These are phyloP conservation scores for Sakesphorus luctuosus DNA, from an alignment of 2,113 vertebrate species.

Conservation along the genomic window DNA sequence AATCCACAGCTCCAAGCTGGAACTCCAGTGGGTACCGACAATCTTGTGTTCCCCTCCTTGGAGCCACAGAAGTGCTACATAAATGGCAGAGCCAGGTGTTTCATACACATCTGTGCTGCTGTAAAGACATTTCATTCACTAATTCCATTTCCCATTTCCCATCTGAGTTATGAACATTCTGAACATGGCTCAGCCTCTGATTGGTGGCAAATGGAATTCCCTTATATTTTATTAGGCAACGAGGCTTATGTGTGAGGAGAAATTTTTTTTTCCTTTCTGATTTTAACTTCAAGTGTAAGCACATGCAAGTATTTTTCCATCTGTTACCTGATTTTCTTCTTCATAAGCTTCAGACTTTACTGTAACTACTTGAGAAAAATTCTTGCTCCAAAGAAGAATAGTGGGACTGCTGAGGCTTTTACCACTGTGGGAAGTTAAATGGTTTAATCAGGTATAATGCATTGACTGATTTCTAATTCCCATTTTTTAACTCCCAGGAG, in stretches of 20 bases:
- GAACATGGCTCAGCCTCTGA: not conserved
- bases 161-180: not conserved
- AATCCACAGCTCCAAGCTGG: not conserved
- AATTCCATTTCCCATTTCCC: not conserved
- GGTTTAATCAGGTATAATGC: not conserved
- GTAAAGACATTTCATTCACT: not conserved
- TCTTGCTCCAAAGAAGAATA: not conserved
- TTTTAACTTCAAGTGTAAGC: not conserved
- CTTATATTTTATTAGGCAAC: not conserved
- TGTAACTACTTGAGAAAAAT: not conserved
- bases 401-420: not conserved
- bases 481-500: not conserved
- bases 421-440: not conserved
- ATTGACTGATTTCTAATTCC: not conserved
- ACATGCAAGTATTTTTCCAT: not conserved
- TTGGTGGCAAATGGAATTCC: not conserved
- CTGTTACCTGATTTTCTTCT: not conserved
- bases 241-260: not conserved
- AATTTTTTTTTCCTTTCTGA: conserved; percentile 3
- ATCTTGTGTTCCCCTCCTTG: rapidly evolving
- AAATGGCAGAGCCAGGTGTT: not conserved
- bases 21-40: not conserved
- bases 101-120: not conserved
- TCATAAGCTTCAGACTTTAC: not conserved
- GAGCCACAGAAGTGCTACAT: rapidly evolving